These are phyloP conservation scores for Ciconia maguari DNA, from an alignment of 2,113 vertebrate genomes.

Conservation along the genomic window DNA sequence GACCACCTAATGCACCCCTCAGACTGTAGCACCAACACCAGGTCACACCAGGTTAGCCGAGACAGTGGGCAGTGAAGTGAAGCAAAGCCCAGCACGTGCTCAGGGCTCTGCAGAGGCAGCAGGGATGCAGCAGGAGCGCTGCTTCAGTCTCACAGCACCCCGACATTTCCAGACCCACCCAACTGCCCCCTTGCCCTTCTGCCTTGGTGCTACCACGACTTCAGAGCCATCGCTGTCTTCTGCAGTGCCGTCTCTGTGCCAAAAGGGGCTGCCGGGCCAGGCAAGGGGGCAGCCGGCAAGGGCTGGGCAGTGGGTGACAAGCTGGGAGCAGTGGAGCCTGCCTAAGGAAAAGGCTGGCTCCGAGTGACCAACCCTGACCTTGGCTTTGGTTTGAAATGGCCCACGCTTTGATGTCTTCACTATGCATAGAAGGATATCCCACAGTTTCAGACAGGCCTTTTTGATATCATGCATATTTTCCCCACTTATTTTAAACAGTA, in stretches of 20 bases:
- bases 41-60: accelerated
- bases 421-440: background rate
- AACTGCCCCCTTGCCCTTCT: accelerated
- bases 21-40: background rate
- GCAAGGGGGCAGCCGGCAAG: background rate
- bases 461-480: background rate
- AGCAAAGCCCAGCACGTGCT: background rate
- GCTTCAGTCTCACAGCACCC: background rate
- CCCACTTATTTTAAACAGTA: background rate
- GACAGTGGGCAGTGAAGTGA: background rate
- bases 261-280: accelerated
- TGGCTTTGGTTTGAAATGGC: background rate
- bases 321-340: background rate
- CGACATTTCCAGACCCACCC: background rate
- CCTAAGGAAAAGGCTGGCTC: background rate
- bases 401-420: background rate
- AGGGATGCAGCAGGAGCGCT: background rate
- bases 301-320: background rate
- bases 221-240: background rate
- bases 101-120: background rate
- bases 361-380: accelerated
- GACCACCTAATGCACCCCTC: background rate
- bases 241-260: background rate
- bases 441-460: background rate
- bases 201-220: accelerated